These are phyloP conservation scores for Rhinolophus sinicus DNA, from an alignment of 2,113 vertebrate species.

Conservation along the genomic window DNA sequence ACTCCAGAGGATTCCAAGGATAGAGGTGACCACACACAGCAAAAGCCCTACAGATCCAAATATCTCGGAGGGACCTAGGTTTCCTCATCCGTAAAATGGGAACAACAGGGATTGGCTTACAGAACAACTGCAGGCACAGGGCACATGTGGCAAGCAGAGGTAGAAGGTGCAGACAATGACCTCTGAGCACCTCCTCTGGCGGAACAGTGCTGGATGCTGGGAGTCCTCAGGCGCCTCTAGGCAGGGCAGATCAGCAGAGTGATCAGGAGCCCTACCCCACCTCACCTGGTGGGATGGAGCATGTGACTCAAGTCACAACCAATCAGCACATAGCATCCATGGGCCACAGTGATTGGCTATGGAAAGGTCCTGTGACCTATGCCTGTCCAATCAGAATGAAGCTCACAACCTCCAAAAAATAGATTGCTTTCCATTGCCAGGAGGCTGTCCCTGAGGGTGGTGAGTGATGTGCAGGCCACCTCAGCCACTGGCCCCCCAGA, in stretches of 20 bases:
- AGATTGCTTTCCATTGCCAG: background rate
- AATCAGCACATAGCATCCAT: background rate
- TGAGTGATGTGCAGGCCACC: too few species aligned
- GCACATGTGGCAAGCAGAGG: background rate
- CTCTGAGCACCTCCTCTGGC: background rate
- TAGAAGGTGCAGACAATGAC: background rate
- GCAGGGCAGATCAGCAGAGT: accelerated
- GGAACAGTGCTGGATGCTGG: background rate
- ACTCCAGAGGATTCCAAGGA: background rate
- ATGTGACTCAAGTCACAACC: background rate
- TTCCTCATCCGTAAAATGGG: background rate
- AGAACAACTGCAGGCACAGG: background rate
- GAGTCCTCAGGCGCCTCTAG: accelerated
- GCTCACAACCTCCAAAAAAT: background rate
- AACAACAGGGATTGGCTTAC: background rate
- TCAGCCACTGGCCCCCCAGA: too few species aligned
- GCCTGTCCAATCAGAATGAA: background rate
- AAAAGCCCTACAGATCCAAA: background rate
- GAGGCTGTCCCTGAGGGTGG: accelerated
- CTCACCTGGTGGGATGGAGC: accelerated
- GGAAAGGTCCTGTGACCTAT: background rate
- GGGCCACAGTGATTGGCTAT: background rate
- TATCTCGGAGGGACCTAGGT: background rate
- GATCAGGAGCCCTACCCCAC: accelerated
- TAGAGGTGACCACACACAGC: background rate